Base-by-base conservation (phyloP, 2,113 vertebrate species). In the Megaleporinus macrocephalus region DNA sequence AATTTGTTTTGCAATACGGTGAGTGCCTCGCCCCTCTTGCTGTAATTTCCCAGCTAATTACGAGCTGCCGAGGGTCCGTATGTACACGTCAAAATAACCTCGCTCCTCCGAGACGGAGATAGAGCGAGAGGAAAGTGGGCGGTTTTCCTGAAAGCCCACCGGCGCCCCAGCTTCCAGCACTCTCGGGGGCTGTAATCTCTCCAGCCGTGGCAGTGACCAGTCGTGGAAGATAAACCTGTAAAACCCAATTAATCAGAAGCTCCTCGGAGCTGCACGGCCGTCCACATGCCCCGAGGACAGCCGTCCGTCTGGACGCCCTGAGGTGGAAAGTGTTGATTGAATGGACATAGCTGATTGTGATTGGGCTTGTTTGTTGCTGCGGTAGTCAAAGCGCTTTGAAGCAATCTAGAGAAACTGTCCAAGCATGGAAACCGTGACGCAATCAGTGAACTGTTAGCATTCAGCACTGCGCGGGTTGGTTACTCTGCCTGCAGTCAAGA, bases 41-140 rank as follows among this genome's bases (percentile, higher is more conserved):
- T 66, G 59, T 76, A 20, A 73, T 73, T 76, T 80, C 69, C 29
- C 24, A 73, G 81, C 72, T 80, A 77, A 80, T 80, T 80, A 80
- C 27, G 49, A 86, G n/a, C 27, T 16, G 55, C 55, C 27, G 15
- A 53, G 84, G 70, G 78, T 80, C 68, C 26, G 16, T 80, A 33
- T 53, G 49, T 73, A 51, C 29, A 9, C 61, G 44, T 68, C 66
- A 41, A 49, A 63, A 78, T 73, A 66, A 55, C 51, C 47, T 49
- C 41, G 20, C 26, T 71, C 16, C 27, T 51, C 13, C 30, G 76
- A 70, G 30, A 81, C 27, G 55, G 63, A 85, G 81, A 75, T 1
- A 24, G 24, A 63, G 41, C 10, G 44, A 74, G n/a, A 18, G 49
- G 22, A 62, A 41, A 76, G 57, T 78, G 62, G 71, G 86, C 0